Evolutionary conservation across 2,797 vertebrate genomes (phyloP).

Genomic region (Sus cebifrons): DNA sequence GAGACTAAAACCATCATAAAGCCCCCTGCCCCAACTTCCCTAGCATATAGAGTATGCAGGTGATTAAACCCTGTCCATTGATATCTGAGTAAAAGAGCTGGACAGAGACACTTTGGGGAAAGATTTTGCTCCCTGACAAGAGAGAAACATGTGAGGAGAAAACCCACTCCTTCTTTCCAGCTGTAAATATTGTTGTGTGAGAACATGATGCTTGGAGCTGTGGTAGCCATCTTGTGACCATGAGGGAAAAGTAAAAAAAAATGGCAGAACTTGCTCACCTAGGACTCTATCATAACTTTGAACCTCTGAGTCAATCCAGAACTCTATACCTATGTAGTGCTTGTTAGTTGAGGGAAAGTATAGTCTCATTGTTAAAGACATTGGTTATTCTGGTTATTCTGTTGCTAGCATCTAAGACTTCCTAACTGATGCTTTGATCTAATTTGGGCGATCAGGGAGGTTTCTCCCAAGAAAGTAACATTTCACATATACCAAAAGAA

Average conservation of each 20-base stretch:
- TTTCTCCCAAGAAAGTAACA: neutral
- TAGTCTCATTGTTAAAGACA: neutral
- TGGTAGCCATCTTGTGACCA: neutral
- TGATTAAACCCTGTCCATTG: neutral
- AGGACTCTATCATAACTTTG: neutral
- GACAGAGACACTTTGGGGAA: neutral
- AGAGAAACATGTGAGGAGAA: conserved; percentile 1
- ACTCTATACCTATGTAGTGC: neutral
- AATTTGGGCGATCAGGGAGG: neutral
- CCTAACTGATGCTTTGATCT: neutral
- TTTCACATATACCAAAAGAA: neutral
- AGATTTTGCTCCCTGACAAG: neutral
- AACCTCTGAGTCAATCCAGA: neutral
- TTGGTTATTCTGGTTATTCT: neutral
- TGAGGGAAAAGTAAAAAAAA: neutral
- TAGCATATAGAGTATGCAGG: no score
- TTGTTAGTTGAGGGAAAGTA: neutral
- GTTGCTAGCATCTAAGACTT: neutral
- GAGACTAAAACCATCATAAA: neutral
- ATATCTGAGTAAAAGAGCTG: neutral
- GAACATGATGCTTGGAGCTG: neutral
- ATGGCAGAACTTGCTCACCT: neutral
- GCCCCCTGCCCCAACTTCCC: no score
- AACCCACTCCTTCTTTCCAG: neutral
- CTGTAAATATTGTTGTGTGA: neutral